Conservation (phyloP, 1,140 invertebrate genomes). For the Eriosoma lanigerum region DNA sequence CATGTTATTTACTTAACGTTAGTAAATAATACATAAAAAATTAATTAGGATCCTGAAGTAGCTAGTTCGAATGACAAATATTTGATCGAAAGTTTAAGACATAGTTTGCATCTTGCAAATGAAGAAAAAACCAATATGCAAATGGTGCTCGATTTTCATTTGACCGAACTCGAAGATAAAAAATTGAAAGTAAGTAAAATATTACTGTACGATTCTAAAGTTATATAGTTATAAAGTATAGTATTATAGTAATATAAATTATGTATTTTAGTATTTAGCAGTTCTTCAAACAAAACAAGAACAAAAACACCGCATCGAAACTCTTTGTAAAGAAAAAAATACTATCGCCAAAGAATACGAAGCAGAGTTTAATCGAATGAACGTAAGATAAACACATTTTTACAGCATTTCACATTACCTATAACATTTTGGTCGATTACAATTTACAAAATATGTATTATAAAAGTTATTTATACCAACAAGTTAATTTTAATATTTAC, state of each 20-base stretch:
- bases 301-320: constrained; percentile 15
- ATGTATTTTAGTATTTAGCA: not conserved
- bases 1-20: no score
- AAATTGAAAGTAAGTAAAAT: constrained; percentile 22
- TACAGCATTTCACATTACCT: no score
- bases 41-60: not conserved
- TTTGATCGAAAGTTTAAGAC: constrained; percentile 6
- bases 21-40: no score
- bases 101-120: not conserved
- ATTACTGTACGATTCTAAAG: no score
- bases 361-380: constrained; percentile 25
- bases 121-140: constrained; percentile 20
- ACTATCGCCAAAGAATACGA: constrained; percentile 4
- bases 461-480: no score
- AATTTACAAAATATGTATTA: no score
- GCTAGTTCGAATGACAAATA: constrained; percentile 17
- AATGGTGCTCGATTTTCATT: constrained; percentile 13
- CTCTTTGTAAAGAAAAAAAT: not conserved
- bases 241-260: no score
- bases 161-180: constrained; percentile 35
- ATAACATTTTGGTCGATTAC: no score
- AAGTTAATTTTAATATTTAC: no score
- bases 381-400: constrained; percentile 32
- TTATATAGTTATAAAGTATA: no score
- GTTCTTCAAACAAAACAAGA: constrained; percentile 32